Base-by-base conservation (phyloP, 2,888 invertebrate genomes). In the Polydrusus tereticollis region DNA sequence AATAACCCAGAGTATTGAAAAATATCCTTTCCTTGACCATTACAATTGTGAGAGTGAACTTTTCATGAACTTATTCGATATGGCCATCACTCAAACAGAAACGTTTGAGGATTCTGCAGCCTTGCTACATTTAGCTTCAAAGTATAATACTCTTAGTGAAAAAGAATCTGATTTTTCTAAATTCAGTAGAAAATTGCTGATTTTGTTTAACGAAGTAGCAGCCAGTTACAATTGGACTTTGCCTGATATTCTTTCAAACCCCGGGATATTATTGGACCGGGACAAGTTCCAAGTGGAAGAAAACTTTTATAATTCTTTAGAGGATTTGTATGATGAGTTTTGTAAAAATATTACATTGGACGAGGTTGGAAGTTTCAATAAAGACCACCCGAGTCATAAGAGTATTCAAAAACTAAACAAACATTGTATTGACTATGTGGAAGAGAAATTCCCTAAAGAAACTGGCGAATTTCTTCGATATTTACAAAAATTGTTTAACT, bases 401-500 rank as follows among this genome's bases (percentile, higher is more conserved):
- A 86, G 72, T 89, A 41, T 58, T 43, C 36, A 59, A 85, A 84
- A 87, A 86, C 72, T 89, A 82, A 80, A 88, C 86, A 87, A 88
- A 84, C 75, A 87, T 85, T 52, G 87, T 85, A 10, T 67, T 0
- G 85, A 77, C 16, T 78, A 74, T 65, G 36, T 66, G 2, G 69
- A 75, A 52, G 33, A 64, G 23, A 52, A 20, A 16, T 36, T 26
- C 16, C 10, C 52, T 6, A 59, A 41, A 26, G 41, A 41, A n/a
- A 7, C 14, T 16, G 38, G 50, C 10, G 78, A 78, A 60, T 75
- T 62, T 20, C 69, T 73, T 5, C 79, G 78, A 66, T 90, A 88
- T 78, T 81, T 89, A 57, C 85, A 86, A 77, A 87, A 88, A 84
- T 86, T 90, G 73, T 88, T 88, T 77, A 88, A 88, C 81, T 90